These are phyloP conservation scores for Heterodera filipjevi DNA, from an alignment of 2,888 invertebrate genomes.

Conservation along the genomic window DNA sequence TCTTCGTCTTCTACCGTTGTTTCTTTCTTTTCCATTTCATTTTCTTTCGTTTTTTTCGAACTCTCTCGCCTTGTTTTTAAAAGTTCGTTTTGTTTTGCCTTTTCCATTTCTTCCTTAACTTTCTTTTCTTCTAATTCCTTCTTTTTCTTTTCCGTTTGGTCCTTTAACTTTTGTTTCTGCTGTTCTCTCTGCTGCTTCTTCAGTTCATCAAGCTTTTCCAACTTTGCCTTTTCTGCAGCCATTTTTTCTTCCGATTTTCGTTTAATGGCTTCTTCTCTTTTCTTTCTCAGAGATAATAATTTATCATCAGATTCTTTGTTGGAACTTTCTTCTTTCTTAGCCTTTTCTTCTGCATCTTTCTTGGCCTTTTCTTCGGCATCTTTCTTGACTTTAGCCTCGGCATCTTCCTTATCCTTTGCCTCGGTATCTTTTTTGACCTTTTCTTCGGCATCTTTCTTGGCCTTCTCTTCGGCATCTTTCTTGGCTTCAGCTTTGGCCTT, in stretches of 20 bases:
- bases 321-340: slow-evolving; percentile 14
- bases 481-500: slow-evolving; percentile 17
- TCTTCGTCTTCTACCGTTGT: neutral
- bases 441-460: slow-evolving; percentile 33
- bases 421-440: slow-evolving; percentile 35
- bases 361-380: slow-evolving; percentile 39
- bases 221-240: slow-evolving; percentile 23
- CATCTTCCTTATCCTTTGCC: slow-evolving; percentile 34
- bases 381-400: slow-evolving; percentile 36
- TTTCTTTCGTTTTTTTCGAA: slow-evolving; percentile 30
- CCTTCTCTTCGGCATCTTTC: slow-evolving; percentile 37
- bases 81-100: neutral
- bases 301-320: neutral
- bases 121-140: slow-evolving; percentile 15
- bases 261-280: slow-evolving; percentile 24
- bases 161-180: slow-evolving; percentile 14
- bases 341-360: slow-evolving; percentile 29
- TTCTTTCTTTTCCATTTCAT: neutral
- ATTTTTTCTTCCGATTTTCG: slow-evolving; percentile 28
- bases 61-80: slow-evolving; percentile 29
- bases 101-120: slow-evolving; percentile 1
- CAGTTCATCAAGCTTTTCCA: slow-evolving; percentile 14
- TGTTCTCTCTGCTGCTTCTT: neutral
- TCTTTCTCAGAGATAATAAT: slow-evolving; percentile 9
- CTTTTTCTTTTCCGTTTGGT: slow-evolving; percentile 1